These are phyloP conservation scores for Hippocampus zosterae DNA, from an alignment of 2,113 vertebrate genomes.

Conservation along the genomic window DNA sequence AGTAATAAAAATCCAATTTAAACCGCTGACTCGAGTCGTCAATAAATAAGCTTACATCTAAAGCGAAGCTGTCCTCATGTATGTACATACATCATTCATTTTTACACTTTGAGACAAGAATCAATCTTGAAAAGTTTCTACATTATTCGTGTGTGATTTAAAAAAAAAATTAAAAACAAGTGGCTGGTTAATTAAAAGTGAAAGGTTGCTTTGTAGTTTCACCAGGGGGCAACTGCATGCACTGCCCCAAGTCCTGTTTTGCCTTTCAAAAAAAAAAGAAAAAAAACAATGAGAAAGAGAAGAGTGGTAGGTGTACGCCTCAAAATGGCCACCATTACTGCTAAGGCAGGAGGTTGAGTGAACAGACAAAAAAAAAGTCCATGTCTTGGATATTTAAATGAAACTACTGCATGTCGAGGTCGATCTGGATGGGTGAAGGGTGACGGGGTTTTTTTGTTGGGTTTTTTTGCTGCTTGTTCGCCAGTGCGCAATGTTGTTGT, in stretches of 20 bases:
- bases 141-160: slow-evolving; percentile 53
- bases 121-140: slow-evolving; percentile 62
- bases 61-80: slow-evolving; percentile 61
- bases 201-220: slow-evolving; percentile 5
- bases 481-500: slow-evolving; percentile 17
- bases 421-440: neutral
- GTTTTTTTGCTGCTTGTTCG: slow-evolving; percentile 34
- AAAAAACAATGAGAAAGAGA: neutral
- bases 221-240: slow-evolving; percentile 65
- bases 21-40: slow-evolving; percentile 52
- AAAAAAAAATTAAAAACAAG: slow-evolving; percentile 4
- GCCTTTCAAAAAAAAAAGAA: slow-evolving; percentile 35
- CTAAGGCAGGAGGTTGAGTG: slow-evolving; percentile 29
- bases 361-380: neutral
- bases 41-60: slow-evolving; percentile 71
- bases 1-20: slow-evolving; percentile 54
- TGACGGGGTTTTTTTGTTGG: slow-evolving; percentile 10
- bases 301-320: slow-evolving; percentile 8
- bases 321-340: slow-evolving; percentile 15
- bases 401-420: neutral
- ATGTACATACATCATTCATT: slow-evolving; percentile 69
- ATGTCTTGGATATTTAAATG: neutral
- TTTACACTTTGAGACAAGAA: slow-evolving; percentile 66
- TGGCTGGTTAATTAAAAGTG: slow-evolving; percentile 10
- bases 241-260: slow-evolving; percentile 41